A percentile compares a stretch with the other conserved stretches of the same genome.
phyloP scores from a whole-genome alignment of 2,113 vertebrate species.

The Centropus bengalensis region DNA sequence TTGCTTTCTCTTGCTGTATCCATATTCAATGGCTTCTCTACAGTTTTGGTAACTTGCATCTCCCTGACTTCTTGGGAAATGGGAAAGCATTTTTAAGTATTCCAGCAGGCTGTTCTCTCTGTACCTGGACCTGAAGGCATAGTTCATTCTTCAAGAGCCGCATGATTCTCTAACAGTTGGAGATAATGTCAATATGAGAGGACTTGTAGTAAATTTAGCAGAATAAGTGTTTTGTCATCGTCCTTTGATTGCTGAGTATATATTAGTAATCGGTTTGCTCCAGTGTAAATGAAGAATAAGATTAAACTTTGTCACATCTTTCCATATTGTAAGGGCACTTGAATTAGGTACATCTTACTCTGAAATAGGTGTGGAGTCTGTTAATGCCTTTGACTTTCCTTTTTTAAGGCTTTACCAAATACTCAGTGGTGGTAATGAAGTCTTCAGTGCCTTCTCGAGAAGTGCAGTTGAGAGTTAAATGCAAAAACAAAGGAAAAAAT shows the following conservation, averaged over 20 bases:
- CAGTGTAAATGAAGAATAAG: not conserved
- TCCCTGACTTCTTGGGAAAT: not conserved
- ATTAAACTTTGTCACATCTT: not conserved
- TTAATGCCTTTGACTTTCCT: not conserved
- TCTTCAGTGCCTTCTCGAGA: not conserved
- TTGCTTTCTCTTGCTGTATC: not conserved
- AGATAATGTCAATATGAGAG: not conserved
- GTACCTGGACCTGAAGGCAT: not conserved
- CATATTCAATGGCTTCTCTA: not conserved
- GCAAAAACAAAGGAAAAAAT: not conserved
- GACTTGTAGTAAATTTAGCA: not conserved
- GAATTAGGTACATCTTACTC: not conserved
- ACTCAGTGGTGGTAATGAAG: not conserved
- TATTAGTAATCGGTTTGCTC: not conserved
- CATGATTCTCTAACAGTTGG: not conserved
- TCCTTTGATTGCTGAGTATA: not conserved
- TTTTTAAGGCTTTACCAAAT: not conserved
- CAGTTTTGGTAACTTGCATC: not conserved
- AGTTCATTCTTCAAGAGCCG: not conserved
- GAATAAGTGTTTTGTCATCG: not conserved
- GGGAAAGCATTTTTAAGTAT: not conserved
- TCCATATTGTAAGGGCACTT: fast-evolving
- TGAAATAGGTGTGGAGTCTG: not conserved
- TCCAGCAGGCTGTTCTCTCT: not conserved
- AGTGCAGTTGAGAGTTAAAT: not conserved